phyloP scores from a whole-genome alignment of 2,113 vertebrate genomes.

The Rhinoptilus africanus region DNA sequence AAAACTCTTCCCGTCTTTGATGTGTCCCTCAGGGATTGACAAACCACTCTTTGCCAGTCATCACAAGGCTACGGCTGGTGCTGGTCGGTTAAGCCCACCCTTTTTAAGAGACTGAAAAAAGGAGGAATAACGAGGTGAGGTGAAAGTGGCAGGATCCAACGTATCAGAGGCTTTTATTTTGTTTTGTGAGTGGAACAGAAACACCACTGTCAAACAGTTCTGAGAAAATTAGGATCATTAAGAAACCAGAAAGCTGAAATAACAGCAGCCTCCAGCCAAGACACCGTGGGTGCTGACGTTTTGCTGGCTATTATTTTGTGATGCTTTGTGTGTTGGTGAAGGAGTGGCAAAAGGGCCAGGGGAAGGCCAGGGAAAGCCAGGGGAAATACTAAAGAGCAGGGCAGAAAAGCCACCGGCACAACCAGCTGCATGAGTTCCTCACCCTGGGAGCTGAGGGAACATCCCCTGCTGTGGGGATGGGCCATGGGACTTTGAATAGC shows the following conservation, averaged over 20 bases:
- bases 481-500: not conserved
- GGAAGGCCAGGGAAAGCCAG: not conserved
- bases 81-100: not conserved
- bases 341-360: not conserved
- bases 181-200: not conserved
- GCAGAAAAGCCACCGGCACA: not conserved
- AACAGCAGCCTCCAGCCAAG: not conserved
- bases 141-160: not conserved
- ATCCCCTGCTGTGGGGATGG: not conserved
- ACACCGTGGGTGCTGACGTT: not conserved
- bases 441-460: not conserved
- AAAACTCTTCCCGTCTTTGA: not conserved
- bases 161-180: not conserved
- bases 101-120: not conserved
- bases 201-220: not conserved
- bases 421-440: not conserved
- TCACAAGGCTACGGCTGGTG: not conserved
- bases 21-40: not conserved
- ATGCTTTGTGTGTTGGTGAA: not conserved
- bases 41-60: not conserved
- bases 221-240: not conserved
- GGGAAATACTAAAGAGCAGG: not conserved
- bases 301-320: slow-evolving; percentile 15
- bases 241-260: slow-evolving; percentile 1
- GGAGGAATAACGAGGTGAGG: not conserved